Evolutionary conservation across 2,797 vertebrate genomes (phyloP), one percentile per base, ranked within the genome.

Genomic region (Cyprinodon diabolis): DNA sequence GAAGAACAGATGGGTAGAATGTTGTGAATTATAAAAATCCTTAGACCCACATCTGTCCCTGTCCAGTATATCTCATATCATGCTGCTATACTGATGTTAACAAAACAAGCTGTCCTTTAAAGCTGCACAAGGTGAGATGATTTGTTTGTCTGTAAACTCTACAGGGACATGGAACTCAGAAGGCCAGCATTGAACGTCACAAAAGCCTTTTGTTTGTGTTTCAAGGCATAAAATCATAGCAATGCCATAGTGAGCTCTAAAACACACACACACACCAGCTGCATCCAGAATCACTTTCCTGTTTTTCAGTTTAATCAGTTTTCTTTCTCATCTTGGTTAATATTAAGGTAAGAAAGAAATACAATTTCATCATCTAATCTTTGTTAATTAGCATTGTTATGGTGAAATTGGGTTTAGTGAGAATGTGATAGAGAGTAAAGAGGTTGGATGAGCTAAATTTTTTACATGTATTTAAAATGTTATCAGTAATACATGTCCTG

Each of bases 71-170:
- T 45, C 14, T 17, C 72, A 47, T 47, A 30, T 49, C 60, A 73
- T 49, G 8, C 47, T 62, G 40, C 30, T 62, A 6, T 68, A 48
- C 17, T 54, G 43, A 60, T 77, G 65, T 67, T 14, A 66, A 45
- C 37, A 40, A 52, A 17, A 35, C 40, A 40, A 78, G 10, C 19
- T 19, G n/a, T 40, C 45, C 25, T 78, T 75, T 66, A 40, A 67
- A 76, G 47, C 14, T 67, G 56, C 63, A 74, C 57, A 66, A 58
- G 72, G n/a, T 4, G 0, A 71, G 25, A 51, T 77, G 23, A 63
- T 63, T 63, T 43, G 9, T 63, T 63, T 63, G 19, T 63, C 30
- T 63, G 60, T 43, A 63, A 17, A 21, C 37, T 63, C 4, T 37
- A 19, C 15, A 4, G 17, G 58, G 15, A 40, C 10, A 21, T 14